Percentiles rank a stretch among this genome's conserved stretches.
Evolutionary conservation across 2,797 vertebrate genomes (phyloP).

Genomic region (Morelia viridis): DNA sequence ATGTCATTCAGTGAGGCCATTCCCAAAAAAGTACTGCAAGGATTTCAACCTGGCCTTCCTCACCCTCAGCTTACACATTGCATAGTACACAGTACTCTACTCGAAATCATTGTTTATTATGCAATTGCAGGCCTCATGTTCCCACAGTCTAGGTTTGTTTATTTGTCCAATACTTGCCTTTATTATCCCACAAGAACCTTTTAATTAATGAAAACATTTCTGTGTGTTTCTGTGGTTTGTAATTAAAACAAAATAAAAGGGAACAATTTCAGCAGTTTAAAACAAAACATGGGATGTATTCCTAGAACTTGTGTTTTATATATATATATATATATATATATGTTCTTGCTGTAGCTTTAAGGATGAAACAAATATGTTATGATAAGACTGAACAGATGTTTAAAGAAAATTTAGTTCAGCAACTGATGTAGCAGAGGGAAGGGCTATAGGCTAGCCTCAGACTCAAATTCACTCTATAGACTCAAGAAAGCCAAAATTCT

Average conservation of each 20-base stretch:
- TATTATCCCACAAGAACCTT: constrained; percentile 33
- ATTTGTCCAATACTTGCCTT: background rate
- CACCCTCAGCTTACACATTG: too few species aligned
- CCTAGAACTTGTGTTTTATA: constrained; percentile 45
- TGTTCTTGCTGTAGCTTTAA: constrained; percentile 62
- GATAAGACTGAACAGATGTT: background rate
- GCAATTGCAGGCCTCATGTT: background rate
- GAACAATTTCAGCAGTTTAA: constrained; percentile 83
- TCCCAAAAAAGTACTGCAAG: background rate
- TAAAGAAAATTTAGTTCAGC: constrained; percentile 53
- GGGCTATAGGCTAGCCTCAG: background rate
- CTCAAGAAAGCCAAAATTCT: background rate
- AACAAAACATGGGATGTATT: constrained; percentile 76
- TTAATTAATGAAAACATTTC: constrained; percentile 63
- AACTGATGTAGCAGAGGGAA: background rate
- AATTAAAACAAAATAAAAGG: constrained; percentile 87
- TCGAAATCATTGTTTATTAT: background rate
- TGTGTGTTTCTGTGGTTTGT: constrained; percentile 63
- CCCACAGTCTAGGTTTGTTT: constrained; percentile 5
- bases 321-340: too few species aligned
- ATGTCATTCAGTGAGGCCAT: background rate
- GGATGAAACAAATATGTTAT: constrained; percentile 57
- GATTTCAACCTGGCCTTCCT: background rate
- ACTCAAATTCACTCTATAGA: background rate
- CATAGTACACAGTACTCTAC: background rate